These are phyloP conservation scores for Pyrocephalus nanus DNA, from an alignment of 2,797 vertebrate species.

Conservation along the genomic window DNA sequence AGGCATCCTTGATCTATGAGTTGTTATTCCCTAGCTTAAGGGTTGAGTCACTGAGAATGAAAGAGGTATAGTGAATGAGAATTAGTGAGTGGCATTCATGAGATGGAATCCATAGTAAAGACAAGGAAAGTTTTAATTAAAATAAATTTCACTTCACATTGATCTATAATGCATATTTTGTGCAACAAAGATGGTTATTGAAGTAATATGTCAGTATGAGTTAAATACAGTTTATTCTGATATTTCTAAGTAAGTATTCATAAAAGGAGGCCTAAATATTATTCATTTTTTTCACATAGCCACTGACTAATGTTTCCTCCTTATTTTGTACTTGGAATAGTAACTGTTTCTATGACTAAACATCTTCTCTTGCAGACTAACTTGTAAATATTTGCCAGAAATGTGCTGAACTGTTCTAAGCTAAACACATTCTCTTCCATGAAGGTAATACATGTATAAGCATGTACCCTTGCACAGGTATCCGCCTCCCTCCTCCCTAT, in stretches of 20 bases:
- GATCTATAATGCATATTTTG: background rate
- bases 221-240: background rate
- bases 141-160: background rate
- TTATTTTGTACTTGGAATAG: background rate
- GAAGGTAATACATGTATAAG: background rate
- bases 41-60: background rate
- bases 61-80: background rate
- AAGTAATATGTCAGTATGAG: background rate
- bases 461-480: background rate
- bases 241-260: background rate
- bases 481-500: background rate
- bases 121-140: background rate
- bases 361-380: background rate
- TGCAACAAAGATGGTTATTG: background rate
- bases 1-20: background rate
- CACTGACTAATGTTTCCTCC: background rate
- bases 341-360: background rate
- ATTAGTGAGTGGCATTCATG: background rate
- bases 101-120: background rate
- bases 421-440: background rate
- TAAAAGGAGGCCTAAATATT: background rate
- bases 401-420: background rate
- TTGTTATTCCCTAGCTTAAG: background rate
- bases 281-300: background rate
- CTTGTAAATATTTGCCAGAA: background rate